Conservation (phyloP, 2,888 invertebrate genomes). For the Machimus atricapillus region DNA sequence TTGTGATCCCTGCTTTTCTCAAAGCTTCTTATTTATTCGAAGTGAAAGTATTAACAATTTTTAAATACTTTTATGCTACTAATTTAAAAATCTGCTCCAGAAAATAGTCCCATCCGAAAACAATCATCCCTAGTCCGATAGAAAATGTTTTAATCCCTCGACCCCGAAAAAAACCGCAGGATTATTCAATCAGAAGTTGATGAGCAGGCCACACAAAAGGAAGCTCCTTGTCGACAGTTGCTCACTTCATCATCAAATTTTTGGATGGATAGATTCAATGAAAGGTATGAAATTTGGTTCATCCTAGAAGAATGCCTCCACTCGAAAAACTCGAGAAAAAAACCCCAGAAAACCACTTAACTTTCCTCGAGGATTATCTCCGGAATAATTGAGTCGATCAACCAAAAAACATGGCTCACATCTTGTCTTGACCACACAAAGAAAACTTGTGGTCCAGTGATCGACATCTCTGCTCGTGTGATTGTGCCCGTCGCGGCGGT, state of each 20-base stretch:
- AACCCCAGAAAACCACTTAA: constrained; percentile 8
- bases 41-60: too few species aligned
- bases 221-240: neutral
- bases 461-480: neutral
- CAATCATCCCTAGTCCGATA: neutral
- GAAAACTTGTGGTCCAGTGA: neutral
- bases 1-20: too few species aligned
- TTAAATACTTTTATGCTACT: too few species aligned
- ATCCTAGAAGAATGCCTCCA: neutral
- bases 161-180: neutral
- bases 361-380: constrained; percentile 32
- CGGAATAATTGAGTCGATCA: constrained; percentile 22
- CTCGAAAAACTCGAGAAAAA: neutral
- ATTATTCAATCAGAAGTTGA: constrained; percentile 22
- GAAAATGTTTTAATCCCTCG: neutral
- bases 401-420: constrained; percentile 6
- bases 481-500: neutral
- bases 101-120: neutral
- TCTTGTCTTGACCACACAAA: constrained; percentile 8
- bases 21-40: too few species aligned
- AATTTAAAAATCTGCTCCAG: neutral
- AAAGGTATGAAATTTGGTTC: neutral
- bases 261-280: neutral
- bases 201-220: constrained; percentile 15
- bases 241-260: constrained; percentile 1